Conservation (phyloP, 2,888 invertebrate genomes). For the Bembecia ichneumoniformis region DNA sequence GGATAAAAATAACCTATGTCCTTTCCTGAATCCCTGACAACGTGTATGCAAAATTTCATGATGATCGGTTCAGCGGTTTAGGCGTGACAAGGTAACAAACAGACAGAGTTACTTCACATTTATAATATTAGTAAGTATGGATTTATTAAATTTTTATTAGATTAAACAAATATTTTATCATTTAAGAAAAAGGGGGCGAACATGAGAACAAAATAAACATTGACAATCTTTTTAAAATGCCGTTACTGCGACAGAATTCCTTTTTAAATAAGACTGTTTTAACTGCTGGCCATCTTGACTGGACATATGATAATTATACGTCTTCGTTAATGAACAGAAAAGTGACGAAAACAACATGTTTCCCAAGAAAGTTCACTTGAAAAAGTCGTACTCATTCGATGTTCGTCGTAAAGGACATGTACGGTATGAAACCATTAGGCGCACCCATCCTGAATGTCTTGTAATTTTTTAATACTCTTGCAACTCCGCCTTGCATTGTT, state of each 20-base stretch:
- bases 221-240: not conserved
- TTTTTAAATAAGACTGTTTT: not conserved
- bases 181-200: not conserved
- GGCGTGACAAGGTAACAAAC: too few species aligned
- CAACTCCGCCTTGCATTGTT: slow-evolving; percentile 66
- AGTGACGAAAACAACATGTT: slow-evolving; percentile 3
- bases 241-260: not conserved
- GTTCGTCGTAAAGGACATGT: slow-evolving; percentile 19
- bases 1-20: too few species aligned
- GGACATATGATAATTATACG: slow-evolving; percentile 2
- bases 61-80: too few species aligned
- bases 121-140: too few species aligned
- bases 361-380: slow-evolving; percentile 1
- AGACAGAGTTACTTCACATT: too few species aligned
- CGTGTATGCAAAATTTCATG: too few species aligned
- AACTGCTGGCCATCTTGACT: not conserved
- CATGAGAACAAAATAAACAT: not conserved
- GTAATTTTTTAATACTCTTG: slow-evolving; percentile 56
- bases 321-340: slow-evolving; percentile 6
- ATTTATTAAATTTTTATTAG: too few species aligned
- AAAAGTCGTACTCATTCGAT: slow-evolving; percentile 16
- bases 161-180: not conserved
- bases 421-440: slow-evolving; percentile 45
- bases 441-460: slow-evolving; percentile 59
- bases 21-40: too few species aligned